Percentiles rank a stretch among this genome's conserved stretches.
These are phyloP conservation scores for Heliocidaris tuberculata DNA, from an alignment of 35 echinoderm and acorn worm species.

Conservation along the genomic window DNA sequence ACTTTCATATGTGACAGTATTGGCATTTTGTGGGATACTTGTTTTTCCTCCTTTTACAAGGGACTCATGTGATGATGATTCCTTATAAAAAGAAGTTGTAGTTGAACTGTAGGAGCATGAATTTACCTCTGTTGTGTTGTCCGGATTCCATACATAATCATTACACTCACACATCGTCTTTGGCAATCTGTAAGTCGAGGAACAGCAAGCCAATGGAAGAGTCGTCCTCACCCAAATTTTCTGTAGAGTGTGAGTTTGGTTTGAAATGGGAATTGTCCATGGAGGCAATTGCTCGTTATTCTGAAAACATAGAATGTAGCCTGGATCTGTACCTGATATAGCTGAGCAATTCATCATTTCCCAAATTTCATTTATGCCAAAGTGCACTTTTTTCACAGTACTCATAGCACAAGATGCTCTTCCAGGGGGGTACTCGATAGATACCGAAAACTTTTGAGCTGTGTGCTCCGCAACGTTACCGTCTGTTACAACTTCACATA, in stretches of 20 bases:
- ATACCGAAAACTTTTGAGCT: background rate
- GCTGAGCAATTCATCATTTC: background rate
- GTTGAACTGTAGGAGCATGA: background rate
- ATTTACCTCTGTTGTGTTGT: background rate
- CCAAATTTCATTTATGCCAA: constrained; percentile 25
- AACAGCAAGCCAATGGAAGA: background rate
- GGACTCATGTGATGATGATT: background rate
- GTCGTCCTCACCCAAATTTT: background rate
- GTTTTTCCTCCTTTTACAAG: background rate
- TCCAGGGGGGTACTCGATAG: background rate
- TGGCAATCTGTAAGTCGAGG: background rate
- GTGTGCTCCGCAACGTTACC: background rate
- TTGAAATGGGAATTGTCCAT: constrained; percentile 34
- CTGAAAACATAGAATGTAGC: background rate
- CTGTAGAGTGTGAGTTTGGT: background rate
- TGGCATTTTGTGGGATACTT: background rate
- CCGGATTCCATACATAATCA: background rate
- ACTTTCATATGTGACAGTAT: background rate
- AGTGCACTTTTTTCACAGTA: background rate
- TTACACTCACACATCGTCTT: background rate
- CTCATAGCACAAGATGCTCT: background rate
- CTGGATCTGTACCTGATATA: background rate
- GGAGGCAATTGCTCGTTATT: constrained; percentile 8
- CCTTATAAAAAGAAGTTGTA: background rate
- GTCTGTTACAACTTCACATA: background rate